Conservation (phyloP, 2,888 invertebrate species). For the Dinocampus coccinellae region DNA sequence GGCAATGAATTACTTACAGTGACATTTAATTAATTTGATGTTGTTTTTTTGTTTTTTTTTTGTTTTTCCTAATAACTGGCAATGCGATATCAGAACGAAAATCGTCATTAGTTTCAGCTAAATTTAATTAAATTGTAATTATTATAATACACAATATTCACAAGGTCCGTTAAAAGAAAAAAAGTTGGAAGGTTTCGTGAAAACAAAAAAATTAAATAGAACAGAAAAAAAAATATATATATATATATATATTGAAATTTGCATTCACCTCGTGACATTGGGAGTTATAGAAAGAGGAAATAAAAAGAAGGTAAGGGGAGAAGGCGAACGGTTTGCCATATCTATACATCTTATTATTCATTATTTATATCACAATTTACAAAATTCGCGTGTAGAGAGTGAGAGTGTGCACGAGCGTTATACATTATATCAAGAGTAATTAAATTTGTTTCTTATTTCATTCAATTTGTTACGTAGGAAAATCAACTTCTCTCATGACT, state of each 20-base stretch:
- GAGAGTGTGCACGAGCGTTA: constrained; percentile 15
- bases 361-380: constrained; percentile 69
- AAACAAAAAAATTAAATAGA: constrained; percentile 32
- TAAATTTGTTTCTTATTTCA: constrained; percentile 8
- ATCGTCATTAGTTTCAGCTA: constrained; percentile 56
- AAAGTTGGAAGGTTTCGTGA: constrained; percentile 49
- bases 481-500: constrained; percentile 2
- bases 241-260: constrained; percentile 61
- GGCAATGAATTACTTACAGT: neutral
- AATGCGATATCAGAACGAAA: constrained; percentile 62
- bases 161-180: constrained; percentile 62
- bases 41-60: too few species aligned
- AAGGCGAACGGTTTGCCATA: constrained; percentile 49
- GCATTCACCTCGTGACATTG: constrained; percentile 53
- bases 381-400: constrained; percentile 55
- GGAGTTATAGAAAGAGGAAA: neutral
- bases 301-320: too few species aligned
- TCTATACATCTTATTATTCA: constrained; percentile 65
- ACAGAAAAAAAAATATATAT: constrained; percentile 56
- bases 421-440: constrained; percentile 25
- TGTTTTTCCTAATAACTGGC: constrained; percentile 37
- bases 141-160: constrained; percentile 70
- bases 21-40: constrained; percentile 36
- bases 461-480: neutral
- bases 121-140: constrained; percentile 68